phyloP scores from a whole-genome alignment of 1,140 invertebrate genomes.

The Papilio polyxenes region DNA sequence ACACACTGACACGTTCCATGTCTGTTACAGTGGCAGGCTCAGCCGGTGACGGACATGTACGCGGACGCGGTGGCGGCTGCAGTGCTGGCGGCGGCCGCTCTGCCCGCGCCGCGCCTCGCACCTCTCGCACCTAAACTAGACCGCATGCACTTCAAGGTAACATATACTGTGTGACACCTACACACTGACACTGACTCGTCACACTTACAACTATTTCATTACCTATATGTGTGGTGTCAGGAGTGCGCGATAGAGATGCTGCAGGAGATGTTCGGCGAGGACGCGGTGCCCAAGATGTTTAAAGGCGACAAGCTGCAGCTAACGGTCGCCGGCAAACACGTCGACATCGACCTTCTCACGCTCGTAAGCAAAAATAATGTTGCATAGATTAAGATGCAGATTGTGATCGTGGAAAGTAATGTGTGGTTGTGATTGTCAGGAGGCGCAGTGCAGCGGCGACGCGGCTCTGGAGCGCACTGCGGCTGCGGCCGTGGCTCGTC shows the following conservation, averaged over 20 bases:
- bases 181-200: neutral
- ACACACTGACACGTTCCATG: neutral
- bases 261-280: slow-evolving; percentile 97
- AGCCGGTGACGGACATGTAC: slow-evolving; percentile 98
- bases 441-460: slow-evolving; percentile 91
- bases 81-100: slow-evolving; percentile 88
- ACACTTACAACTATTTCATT: neutral
- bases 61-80: slow-evolving; percentile 96
- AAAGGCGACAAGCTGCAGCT: slow-evolving; percentile 94
- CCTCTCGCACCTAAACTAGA: slow-evolving; percentile 87
- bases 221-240: slow-evolving; percentile 59
- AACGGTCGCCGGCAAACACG: slow-evolving; percentile 91
- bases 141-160: slow-evolving; percentile 91
- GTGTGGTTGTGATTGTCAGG: slow-evolving; percentile 75
- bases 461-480: slow-evolving; percentile 91
- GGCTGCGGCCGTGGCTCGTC: slow-evolving; percentile 90
- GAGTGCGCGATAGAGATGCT: slow-evolving; percentile 96
- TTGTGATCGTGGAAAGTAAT: neutral
- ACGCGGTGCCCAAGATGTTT: slow-evolving; percentile 96
- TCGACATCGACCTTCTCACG: slow-evolving; percentile 91
- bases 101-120: slow-evolving; percentile 81
- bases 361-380: slow-evolving; percentile 80
- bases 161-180: too few species aligned
- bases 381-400: neutral
- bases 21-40: slow-evolving; percentile 91